Percentiles rank a stretch among this genome's conserved stretches.
Conservation (phyloP, 2,888 invertebrate genomes). For the Melinopterus prodromus region DNA sequence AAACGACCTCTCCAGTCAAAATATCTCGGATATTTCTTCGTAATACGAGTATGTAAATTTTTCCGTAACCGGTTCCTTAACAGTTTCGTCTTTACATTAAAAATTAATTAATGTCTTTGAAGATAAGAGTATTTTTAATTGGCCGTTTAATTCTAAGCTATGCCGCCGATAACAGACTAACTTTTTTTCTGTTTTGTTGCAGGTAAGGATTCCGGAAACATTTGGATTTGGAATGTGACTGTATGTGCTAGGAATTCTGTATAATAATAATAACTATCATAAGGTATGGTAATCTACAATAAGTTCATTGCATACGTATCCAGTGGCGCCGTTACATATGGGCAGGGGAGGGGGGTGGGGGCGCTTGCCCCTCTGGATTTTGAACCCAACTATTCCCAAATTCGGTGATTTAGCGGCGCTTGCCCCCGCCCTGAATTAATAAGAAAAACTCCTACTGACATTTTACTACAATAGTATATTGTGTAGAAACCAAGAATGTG, state of each 20-base stretch:
- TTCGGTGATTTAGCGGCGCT: too few species aligned
- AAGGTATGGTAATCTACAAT: background rate
- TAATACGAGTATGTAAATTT: background rate
- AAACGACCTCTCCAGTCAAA: too few species aligned
- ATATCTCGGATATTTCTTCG: too few species aligned
- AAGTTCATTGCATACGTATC: too few species aligned
- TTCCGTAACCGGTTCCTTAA: background rate
- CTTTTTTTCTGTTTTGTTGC: background rate
- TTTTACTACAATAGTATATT: too few species aligned
- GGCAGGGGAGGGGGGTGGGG: too few species aligned
- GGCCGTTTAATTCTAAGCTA: background rate
- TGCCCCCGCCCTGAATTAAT: too few species aligned
- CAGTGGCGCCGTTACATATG: too few species aligned
- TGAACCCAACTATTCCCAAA: too few species aligned
- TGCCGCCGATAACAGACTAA: background rate
- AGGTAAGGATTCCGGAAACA: background rate
- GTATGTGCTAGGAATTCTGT: background rate
- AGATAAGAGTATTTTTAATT: background rate
- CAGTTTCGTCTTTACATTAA: background rate
- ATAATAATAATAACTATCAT: background rate
- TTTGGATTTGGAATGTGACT: background rate
- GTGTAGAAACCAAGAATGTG: too few species aligned
- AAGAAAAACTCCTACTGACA: too few species aligned
- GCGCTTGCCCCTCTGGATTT: too few species aligned
- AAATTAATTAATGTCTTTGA: background rate